phyloP scores from a whole-genome alignment of 30 jellyfish, hydroid and myxozoan genomes.

The Rhopilema esculentum region DNA sequence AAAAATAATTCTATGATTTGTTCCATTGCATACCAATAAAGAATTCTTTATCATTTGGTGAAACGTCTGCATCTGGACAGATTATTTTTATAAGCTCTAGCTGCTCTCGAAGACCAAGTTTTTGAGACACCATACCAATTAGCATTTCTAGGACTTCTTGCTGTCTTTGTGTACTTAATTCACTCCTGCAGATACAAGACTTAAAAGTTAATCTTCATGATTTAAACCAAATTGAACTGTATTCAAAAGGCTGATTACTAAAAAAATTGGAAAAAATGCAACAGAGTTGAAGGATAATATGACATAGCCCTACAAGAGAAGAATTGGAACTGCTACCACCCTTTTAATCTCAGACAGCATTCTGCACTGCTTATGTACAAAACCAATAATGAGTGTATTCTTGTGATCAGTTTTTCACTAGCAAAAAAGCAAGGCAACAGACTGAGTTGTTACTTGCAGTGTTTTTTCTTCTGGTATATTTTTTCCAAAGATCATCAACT shows the following conservation, averaged over 20 bases:
- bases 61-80: slow-evolving; percentile 89
- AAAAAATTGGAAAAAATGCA: background rate
- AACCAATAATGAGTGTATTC: too few relatives aligned
- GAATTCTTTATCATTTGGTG: slow-evolving; percentile 90
- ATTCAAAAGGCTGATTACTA: background rate
- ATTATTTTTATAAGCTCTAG: slow-evolving; percentile 81
- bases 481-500: too few relatives aligned
- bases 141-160: slow-evolving; percentile 74
- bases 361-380: too few relatives aligned
- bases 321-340: too few relatives aligned
- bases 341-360: too few relatives aligned
- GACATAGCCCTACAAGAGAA: too few relatives aligned
- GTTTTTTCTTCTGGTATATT: too few relatives aligned
- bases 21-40: slow-evolving; percentile 71
- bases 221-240: background rate
- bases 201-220: background rate
- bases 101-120: slow-evolving; percentile 91
- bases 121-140: slow-evolving; percentile 86
- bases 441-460: too few relatives aligned
- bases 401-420: too few relatives aligned
- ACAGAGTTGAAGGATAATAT: too few relatives aligned
- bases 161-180: slow-evolving; percentile 70
- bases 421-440: too few relatives aligned
- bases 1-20: background rate
- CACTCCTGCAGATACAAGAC: slow-evolving; percentile 65